A percentile compares a stretch with the other conserved stretches of the same genome.
These are phyloP conservation scores for Pempheris klunzingeri DNA, from an alignment of 2,797 vertebrate genomes.

Conservation along the genomic window DNA sequence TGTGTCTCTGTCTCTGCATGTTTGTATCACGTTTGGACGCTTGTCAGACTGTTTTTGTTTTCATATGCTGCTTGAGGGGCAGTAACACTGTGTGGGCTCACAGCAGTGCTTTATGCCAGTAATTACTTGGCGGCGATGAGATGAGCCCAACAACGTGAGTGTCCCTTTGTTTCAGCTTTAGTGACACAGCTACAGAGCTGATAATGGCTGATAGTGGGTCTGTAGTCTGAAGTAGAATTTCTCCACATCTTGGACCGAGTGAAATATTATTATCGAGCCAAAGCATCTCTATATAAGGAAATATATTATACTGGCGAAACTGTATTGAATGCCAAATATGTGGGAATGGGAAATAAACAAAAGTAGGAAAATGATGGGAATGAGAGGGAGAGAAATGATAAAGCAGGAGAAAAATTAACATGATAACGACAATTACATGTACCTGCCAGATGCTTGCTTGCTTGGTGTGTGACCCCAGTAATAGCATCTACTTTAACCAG, in stretches of 20 bases:
- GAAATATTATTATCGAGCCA: conserved; percentile 18
- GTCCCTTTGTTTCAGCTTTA: conserved; percentile 62
- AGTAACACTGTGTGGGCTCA: conserved; percentile 47
- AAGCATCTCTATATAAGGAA: background rate
- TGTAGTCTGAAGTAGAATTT: conserved; percentile 23
- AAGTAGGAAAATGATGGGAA: background rate
- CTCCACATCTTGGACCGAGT: background rate
- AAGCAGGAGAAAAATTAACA: background rate
- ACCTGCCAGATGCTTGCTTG: conserved; percentile 26
- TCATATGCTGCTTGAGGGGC: conserved; percentile 34
- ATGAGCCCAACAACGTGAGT: conserved; percentile 53
- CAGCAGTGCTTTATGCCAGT: conserved; percentile 63
- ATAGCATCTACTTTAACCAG: conserved; percentile 21
- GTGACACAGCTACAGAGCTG: conserved; percentile 53
- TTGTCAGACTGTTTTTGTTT: conserved; percentile 40
- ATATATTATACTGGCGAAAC: background rate
- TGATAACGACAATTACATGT: conserved; percentile 15
- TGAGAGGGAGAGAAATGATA: background rate
- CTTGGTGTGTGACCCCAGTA: conserved; percentile 21
- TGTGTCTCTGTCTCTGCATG: conserved; percentile 10
- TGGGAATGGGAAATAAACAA: background rate
- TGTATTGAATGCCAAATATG: background rate
- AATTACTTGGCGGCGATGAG: conserved; percentile 70
- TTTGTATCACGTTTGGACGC: conserved; percentile 16
- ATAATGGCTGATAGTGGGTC: conserved; percentile 39